Evolutionary conservation across 2,113 vertebrate genomes (phyloP), one percentile per base, ranked within the genome.

Genomic region (Bagarius yarrelli): DNA sequence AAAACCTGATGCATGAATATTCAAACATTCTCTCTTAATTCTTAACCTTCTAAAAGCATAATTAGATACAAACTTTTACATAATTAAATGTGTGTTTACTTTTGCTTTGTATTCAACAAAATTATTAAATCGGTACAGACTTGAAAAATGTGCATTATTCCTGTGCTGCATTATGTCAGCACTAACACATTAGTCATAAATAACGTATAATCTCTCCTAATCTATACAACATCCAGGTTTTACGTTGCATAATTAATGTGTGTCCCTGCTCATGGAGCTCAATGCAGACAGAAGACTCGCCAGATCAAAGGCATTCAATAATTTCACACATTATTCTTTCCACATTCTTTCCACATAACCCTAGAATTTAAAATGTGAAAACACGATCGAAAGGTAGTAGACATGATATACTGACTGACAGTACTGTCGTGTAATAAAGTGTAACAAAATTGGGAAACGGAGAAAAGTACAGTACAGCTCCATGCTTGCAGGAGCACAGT

Each of bases 401-500:
- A 79, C 44, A 67, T 69, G 61, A 57, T 61, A 30, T 53, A 50
- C 40, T 32, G 25, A 12, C 6, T 47, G 56, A 80, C 25, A 32
- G 78, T 72, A 60, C 36, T 56, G n/a, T 75, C 27, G 23, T 53
- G 25, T 60, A 52, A 47, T 50, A 27, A 82, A 73, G 34, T 84
- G 76, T 81, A 80, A 69, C n/a, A 69, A 76, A 57, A 36, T 52
- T 50, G 23, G 55, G 66, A 56, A 79, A 66, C 21, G 32, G 66
- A 84, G 88, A 72, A 82, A 82, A n/a, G 27, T 70, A 82, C 91
- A 92, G 92, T 88, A 91, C 83, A 5, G 78, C 86, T 81, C 89
- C 87, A 78, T 18, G 76, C 89, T 83, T 73, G 81, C 84, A 87
- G 80, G 79, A 83, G 85, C 86, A 79, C 81, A 74, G 70, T 63